Evolutionary conservation across 2,888 invertebrate species (phyloP).

Genomic region (Ischnura elegans): DNA sequence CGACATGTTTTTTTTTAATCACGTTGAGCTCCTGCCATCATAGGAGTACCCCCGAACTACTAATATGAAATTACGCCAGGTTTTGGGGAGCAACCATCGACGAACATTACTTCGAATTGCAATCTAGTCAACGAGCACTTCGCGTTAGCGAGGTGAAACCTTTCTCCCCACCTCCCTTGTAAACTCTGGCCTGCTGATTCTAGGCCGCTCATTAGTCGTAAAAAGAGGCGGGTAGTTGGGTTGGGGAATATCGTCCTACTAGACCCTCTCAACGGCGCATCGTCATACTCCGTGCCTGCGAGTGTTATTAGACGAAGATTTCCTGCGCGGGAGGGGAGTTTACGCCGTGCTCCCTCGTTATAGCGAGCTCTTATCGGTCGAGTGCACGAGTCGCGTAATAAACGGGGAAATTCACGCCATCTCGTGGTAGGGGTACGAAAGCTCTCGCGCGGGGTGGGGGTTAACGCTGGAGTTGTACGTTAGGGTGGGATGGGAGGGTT

Average conservation of each 20-base stretch:
- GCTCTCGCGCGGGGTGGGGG: too few relatives aligned
- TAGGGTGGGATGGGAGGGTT: too few relatives aligned
- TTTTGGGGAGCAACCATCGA: background rate
- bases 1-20: too few relatives aligned
- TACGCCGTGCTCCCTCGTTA: background rate
- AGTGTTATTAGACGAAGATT: conserved; percentile 13
- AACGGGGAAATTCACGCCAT: background rate
- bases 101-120: background rate
- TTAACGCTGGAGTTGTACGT: background rate
- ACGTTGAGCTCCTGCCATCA: too few relatives aligned
- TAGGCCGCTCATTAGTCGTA: background rate
- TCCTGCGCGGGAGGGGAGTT: background rate
- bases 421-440: background rate
- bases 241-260: background rate
- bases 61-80: too few relatives aligned
- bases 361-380: background rate
- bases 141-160: background rate
- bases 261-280: background rate
- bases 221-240: background rate
- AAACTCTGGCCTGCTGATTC: background rate
- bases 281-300: background rate
- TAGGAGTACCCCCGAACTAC: too few relatives aligned
- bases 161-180: too few relatives aligned
- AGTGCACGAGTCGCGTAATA: conserved; percentile 6
- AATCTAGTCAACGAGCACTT: background rate